Evolutionary conservation across 2,888 invertebrate genomes (phyloP).

Genomic region (Incurvaria masculella): DNA sequence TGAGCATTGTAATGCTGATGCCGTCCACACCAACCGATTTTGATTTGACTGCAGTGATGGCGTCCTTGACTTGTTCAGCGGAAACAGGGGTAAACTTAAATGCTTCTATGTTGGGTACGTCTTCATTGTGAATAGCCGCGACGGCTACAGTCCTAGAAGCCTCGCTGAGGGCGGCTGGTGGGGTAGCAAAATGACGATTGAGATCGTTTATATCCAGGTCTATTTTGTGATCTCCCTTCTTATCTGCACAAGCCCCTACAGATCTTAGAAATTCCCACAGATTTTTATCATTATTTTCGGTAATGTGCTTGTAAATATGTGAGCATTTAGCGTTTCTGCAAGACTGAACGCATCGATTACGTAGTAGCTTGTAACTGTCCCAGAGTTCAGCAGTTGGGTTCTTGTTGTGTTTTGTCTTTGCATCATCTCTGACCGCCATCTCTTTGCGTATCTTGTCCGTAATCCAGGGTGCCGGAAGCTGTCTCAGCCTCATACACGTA

Average conservation of each 20-base stretch:
- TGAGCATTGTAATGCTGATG: not conserved
- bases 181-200: not conserved
- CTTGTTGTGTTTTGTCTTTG: not conserved
- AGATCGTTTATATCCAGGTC: not conserved
- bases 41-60: not conserved
- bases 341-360: not conserved
- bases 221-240: not conserved
- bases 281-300: not conserved
- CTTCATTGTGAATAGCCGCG: not conserved
- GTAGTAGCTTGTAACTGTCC: not conserved
- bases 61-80: not conserved
- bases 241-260: not conserved
- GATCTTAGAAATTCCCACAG: not conserved
- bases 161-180: not conserved
- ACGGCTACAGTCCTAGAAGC: not conserved
- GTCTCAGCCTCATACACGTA: not conserved
- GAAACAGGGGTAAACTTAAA: not conserved
- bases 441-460: not conserved
- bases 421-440: not conserved
- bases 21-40: not conserved
- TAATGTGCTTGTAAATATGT: not conserved
- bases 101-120: not conserved
- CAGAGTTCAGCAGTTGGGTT: not conserved
- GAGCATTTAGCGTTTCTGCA: not conserved
- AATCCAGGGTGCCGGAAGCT: not conserved